These are phyloP conservation scores for Albula goreensis DNA, from an alignment of 2,113 vertebrate species.

Conservation along the genomic window DNA sequence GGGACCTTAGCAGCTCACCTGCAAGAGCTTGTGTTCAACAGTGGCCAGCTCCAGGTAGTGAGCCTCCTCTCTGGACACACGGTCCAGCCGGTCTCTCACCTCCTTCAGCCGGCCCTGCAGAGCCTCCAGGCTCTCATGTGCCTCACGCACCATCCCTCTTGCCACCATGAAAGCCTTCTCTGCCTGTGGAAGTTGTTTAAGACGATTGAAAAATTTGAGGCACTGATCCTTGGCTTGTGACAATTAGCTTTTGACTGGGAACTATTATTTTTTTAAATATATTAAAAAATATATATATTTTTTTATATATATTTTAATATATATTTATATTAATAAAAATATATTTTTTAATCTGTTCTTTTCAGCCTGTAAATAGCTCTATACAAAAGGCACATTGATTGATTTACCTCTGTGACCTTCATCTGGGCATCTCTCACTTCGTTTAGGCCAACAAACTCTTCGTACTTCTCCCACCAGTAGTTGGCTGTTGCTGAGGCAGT, in stretches of 20 bases:
- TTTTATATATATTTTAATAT: too few relatives aligned
- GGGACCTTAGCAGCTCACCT: slow-evolving; percentile 68
- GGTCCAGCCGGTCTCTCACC: slow-evolving; percentile 86
- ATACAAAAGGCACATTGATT: not conserved
- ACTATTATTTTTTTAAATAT: too few relatives aligned
- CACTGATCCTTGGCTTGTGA: not conserved
- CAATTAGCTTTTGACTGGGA: not conserved
- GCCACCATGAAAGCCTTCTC: slow-evolving; percentile 93
- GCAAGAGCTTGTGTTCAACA: slow-evolving; percentile 88
- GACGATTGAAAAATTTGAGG: too few relatives aligned
- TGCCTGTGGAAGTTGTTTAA: slow-evolving; percentile 68
- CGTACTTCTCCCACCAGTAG: slow-evolving; percentile 88
- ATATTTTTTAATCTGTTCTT: too few relatives aligned
- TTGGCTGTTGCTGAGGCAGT: slow-evolving; percentile 62
- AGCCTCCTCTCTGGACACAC: slow-evolving; percentile 87
- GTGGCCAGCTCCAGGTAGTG: slow-evolving; percentile 93
- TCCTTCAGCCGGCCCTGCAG: slow-evolving; percentile 87
- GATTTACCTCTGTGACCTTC: slow-evolving; percentile 86
- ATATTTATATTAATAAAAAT: too few relatives aligned
- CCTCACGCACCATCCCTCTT: slow-evolving; percentile 86
- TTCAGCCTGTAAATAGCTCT: not conserved
- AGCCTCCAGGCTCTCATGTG: slow-evolving; percentile 78
- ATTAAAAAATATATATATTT: too few relatives aligned
- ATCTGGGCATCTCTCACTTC: slow-evolving; percentile 88
- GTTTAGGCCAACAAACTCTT: slow-evolving; percentile 91